phyloP scores from a whole-genome alignment of 2,888 invertebrate species.

The Agrotis ipsilon region DNA sequence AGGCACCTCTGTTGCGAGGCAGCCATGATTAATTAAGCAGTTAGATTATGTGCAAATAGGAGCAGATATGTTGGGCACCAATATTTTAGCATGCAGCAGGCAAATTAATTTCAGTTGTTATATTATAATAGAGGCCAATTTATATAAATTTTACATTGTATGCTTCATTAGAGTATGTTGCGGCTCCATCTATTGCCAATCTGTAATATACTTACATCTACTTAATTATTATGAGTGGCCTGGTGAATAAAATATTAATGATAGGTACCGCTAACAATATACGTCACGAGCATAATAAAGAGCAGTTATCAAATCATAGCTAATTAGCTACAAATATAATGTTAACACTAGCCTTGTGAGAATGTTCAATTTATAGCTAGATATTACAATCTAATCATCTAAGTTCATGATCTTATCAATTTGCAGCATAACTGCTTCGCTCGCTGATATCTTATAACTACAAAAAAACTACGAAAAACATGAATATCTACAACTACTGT shows the following conservation, averaged over 20 bases:
- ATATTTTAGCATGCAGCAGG: slow-evolving; percentile 88
- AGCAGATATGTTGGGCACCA: slow-evolving; percentile 73
- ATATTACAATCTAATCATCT: slow-evolving; percentile 77
- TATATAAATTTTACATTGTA: slow-evolving; percentile 53
- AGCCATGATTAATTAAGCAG: slow-evolving; percentile 77
- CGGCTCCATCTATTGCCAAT: slow-evolving; percentile 67
- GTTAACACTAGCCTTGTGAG: slow-evolving; percentile 79
- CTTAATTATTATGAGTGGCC: slow-evolving; percentile 72
- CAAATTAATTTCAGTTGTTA: slow-evolving; percentile 79
- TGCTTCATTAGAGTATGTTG: slow-evolving; percentile 46
- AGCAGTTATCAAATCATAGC: slow-evolving; percentile 76
- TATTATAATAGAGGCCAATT: slow-evolving; percentile 70
- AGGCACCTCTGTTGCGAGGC: slow-evolving; percentile 74
- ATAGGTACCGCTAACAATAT: slow-evolving; percentile 69
- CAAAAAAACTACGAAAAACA: slow-evolving; percentile 82
- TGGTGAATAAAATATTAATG: slow-evolving; percentile 71
- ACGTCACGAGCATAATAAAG: slow-evolving; percentile 74
- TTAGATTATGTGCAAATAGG: slow-evolving; percentile 77
- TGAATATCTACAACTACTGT: slow-evolving; percentile 86
- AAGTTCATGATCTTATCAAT: slow-evolving; percentile 76
- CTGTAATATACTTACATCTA: slow-evolving; percentile 75
- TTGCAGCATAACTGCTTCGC: slow-evolving; percentile 79
- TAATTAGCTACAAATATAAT: slow-evolving; percentile 79
- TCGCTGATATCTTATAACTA: slow-evolving; percentile 84
- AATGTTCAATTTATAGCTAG: slow-evolving; percentile 77